Conservation (phyloP, 1,140 invertebrate species). For the Muscidifurax raptorellus region DNA sequence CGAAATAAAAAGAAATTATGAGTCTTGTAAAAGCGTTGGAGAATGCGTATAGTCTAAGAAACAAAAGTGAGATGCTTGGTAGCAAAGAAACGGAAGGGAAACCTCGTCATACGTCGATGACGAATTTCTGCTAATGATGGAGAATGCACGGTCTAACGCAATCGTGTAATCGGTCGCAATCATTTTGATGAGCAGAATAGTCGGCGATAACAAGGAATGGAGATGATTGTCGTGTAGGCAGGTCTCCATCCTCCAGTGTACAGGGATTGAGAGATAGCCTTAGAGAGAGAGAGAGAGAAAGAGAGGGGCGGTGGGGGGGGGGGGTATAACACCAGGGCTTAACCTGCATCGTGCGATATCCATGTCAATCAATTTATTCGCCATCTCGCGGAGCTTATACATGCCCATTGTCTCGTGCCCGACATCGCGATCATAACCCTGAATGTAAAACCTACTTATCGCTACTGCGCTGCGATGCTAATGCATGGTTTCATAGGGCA, state of each 20-base stretch:
- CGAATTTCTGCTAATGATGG: constrained; percentile 43
- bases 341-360: constrained; percentile 64
- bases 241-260: constrained; percentile 53
- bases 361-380: constrained; percentile 68
- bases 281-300: neutral
- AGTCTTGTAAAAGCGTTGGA: too few relatives aligned
- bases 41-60: too few relatives aligned
- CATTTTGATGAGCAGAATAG: constrained; percentile 73
- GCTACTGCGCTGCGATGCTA: neutral
- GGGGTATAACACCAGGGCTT: constrained; percentile 63
- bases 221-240: constrained; percentile 73
- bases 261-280: neutral
- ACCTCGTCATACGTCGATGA: constrained; percentile 32
- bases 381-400: constrained; percentile 42
- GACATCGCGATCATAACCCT: constrained; percentile 18
- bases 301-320: neutral
- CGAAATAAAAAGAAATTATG: too few relatives aligned
- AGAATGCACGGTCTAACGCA: constrained; percentile 64
- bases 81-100: constrained; percentile 34
- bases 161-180: constrained; percentile 73
- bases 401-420: constrained; percentile 6
- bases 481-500: neutral
- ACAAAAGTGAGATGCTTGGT: neutral
- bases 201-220: constrained; percentile 66
- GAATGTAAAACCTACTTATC: constrained; percentile 29